A percentile compares a stretch with the other conserved stretches of the same genome.
These are phyloP conservation scores for Physocephala rufipes DNA, from an alignment of 2,888 invertebrate genomes.

Conservation along the genomic window DNA sequence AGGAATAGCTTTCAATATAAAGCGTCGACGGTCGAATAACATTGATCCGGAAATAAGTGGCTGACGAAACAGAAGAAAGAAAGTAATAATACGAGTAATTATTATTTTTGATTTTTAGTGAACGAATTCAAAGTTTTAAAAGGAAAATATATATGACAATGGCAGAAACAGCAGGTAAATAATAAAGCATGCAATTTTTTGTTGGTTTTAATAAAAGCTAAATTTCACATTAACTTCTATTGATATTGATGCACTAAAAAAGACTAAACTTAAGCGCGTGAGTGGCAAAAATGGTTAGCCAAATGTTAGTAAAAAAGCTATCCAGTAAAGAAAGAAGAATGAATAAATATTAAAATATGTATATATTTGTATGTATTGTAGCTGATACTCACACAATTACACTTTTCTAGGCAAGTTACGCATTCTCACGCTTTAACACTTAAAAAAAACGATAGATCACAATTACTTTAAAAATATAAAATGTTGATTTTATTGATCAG, in stretches of 20 bases:
- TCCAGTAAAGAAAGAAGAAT: not conserved
- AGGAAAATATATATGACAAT: slow-evolving; percentile 14
- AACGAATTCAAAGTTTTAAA: slow-evolving; percentile 21
- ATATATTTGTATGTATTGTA: slow-evolving; percentile 37
- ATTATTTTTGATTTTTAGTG: no score
- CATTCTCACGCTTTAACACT: slow-evolving; percentile 23
- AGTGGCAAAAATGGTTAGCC: not conserved
- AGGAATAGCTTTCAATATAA: slow-evolving; percentile 61
- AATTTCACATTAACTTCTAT: slow-evolving; percentile 47
- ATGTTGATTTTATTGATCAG: not conserved
- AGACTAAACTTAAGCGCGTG: slow-evolving; percentile 6
- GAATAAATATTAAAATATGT: not conserved
- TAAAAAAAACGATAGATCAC: slow-evolving; percentile 28
- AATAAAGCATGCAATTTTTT: slow-evolving; percentile 37
- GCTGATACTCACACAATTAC: slow-evolving; percentile 54
- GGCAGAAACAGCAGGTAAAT: slow-evolving; percentile 18
- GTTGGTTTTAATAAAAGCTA: slow-evolving; percentile 22
- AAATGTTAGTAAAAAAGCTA: slow-evolving; percentile 13
- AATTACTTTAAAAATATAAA: slow-evolving; percentile 17
- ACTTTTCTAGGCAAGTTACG: slow-evolving; percentile 2
- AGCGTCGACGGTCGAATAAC: slow-evolving; percentile 57
- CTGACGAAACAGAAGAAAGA: slow-evolving; percentile 32
- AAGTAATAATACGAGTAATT: not conserved
- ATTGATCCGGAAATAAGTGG: slow-evolving; percentile 30
- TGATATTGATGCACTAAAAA: slow-evolving; percentile 44